Evolutionary conservation across 2,888 invertebrate species (phyloP), one percentile per base, ranked within the genome.

Genomic region (Machimus atricapillus): DNA sequence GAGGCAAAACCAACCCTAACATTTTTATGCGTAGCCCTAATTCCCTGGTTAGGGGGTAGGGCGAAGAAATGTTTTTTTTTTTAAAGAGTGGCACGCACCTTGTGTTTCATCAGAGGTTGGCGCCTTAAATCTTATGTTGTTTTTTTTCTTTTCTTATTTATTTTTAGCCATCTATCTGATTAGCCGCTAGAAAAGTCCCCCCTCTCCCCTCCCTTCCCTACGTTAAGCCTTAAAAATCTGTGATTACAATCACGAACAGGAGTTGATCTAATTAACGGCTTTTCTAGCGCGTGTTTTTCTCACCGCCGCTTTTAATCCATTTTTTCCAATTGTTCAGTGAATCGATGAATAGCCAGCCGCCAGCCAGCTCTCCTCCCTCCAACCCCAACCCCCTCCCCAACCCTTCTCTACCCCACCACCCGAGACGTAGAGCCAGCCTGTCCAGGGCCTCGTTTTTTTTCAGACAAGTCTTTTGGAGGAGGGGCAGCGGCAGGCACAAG

Each of bases 181-280:
- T 46, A 46, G 14, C 43, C 3, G 9, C 16, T 46, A 16, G 14
- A 46, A 16, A 46, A 46, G 14, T 46, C 2, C 14, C 43, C 14
- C 4, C 14, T 46, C 0, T 3, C 5, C 43, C 14, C 43, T 8
- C 82, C 12, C 6, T 19, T 66, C 40, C 9, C 8, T 43, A 37
- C 34, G 66, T 19, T 31, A 66, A 85, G 85, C 66, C 86, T 66
- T 56, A 78, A 86, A 37, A 86, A 86, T 86, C 86, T 58, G 78
- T 86, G 86, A 86, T 86, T 86, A 78, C 86, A 78, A 86, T 86
- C 86, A 79, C 78, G 86, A 40, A 86, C 78, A 78, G 77, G 56
- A 86, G 78, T 40, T 86, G 78, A 86, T 86, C 78, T 86, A 86
- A 86, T 86, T 86, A 86, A 40, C 86, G 52, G 86, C 86, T 86